These are phyloP conservation scores for Lytechinus pictus DNA, from an alignment of 35 echinoderm and acorn worm genomes.

Conservation along the genomic window DNA sequence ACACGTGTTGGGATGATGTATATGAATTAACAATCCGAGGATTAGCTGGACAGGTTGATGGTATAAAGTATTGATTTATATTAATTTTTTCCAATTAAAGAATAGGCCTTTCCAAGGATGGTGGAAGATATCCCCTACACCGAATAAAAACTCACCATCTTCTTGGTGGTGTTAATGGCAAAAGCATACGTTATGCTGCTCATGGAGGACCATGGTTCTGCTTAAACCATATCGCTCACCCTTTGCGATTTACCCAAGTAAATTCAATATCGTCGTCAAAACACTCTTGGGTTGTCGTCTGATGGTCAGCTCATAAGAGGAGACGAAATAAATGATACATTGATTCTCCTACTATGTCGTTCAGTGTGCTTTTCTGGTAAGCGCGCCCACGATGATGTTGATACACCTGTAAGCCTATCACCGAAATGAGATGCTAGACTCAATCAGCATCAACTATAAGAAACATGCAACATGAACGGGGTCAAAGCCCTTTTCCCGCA, in stretches of 20 bases:
- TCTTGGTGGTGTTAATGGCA: neutral
- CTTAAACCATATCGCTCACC: neutral
- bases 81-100: no score
- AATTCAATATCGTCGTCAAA: neutral
- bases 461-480: constrained; percentile 32
- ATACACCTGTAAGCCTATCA: constrained; percentile 29
- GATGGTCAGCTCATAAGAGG: neutral
- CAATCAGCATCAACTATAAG: constrained; percentile 1
- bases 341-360: neutral
- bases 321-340: neutral
- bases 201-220: neutral
- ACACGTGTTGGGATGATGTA: neutral
- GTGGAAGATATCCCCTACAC: no score
- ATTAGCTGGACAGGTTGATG: neutral
- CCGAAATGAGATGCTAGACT: constrained; percentile 11
- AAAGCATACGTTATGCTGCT: neutral
- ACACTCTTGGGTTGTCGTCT: neutral
- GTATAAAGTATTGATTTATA: neutral
- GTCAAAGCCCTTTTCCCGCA: constrained; percentile 30
- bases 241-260: neutral
- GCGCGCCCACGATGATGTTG: constrained; percentile 17
- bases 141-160: neutral
- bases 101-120: no score
- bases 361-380: neutral
- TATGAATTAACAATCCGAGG: neutral